A percentile compares a stretch with the other conserved stretches of the same genome.
Conservation (phyloP, 2,113 vertebrate genomes). For the Bucco capensis region DNA sequence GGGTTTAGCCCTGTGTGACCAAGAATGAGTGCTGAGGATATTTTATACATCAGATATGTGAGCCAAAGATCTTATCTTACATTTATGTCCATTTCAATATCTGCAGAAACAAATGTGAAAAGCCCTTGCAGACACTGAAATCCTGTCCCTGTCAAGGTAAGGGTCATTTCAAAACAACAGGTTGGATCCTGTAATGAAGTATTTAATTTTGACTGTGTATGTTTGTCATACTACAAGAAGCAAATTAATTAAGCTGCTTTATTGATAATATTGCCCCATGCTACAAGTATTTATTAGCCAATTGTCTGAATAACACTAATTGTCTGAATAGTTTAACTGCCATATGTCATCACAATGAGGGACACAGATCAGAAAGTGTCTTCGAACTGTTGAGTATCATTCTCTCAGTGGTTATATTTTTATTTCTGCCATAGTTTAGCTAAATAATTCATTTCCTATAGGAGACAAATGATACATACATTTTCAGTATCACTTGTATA, state of each 20-base stretch:
- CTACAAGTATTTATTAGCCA: background rate
- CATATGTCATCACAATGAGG: background rate
- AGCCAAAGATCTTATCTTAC: background rate
- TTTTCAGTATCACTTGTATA: background rate
- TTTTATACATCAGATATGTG: background rate
- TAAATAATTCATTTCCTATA: background rate
- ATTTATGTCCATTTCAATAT: background rate
- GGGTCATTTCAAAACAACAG: background rate
- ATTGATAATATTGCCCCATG: background rate
- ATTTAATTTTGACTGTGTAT: conserved; percentile 3
- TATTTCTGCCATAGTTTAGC: background rate
- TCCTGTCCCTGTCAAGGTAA: background rate
- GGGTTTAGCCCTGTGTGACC: background rate
- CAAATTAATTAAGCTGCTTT: background rate
- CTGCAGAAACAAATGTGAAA: background rate
- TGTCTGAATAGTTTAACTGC: background rate
- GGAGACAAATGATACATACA: background rate
- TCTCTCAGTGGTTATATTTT: background rate
- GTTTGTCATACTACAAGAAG: background rate
- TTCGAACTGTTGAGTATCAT: background rate
- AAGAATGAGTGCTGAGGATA: background rate
- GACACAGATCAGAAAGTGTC: background rate
- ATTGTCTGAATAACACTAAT: background rate
- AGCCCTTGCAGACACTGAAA: background rate
- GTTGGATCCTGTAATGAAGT: background rate